Evolutionary conservation across 2,888 invertebrate genomes (phyloP).

Genomic region (Eristalis arbustorum): DNA sequence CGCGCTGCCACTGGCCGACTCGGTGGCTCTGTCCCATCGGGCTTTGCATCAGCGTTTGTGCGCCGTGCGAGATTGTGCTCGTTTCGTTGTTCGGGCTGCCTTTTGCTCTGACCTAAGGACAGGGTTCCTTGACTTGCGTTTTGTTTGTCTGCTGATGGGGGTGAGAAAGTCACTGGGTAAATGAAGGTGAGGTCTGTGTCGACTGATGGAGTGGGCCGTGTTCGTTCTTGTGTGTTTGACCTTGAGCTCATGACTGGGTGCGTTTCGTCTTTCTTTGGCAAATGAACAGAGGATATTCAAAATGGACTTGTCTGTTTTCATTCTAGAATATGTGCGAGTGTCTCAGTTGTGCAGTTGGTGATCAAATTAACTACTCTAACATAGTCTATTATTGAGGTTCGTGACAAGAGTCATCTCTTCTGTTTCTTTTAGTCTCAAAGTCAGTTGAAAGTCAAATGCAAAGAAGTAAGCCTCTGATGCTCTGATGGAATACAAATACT

Average conservation of each 20-base stretch:
- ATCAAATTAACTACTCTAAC: too few relatives aligned
- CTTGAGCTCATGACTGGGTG: not conserved
- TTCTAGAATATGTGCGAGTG: too few relatives aligned
- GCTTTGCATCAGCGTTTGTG: not conserved
- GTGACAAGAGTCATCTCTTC: too few relatives aligned
- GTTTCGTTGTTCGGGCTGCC: constrained; percentile 14
- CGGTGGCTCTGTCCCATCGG: not conserved
- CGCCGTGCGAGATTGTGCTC: constrained; percentile 9
- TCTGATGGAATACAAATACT: too few relatives aligned
- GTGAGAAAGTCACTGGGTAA: not conserved
- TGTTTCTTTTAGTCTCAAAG: too few relatives aligned
- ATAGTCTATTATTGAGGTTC: too few relatives aligned
- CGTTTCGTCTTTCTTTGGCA: not conserved
- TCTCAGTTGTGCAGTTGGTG: too few relatives aligned
- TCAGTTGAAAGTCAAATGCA: too few relatives aligned
- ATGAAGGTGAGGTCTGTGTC: not conserved
- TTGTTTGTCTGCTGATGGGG: constrained; percentile 16
- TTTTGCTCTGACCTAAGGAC: constrained; percentile 40
- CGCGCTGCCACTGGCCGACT: not conserved
- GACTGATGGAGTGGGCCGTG: not conserved
- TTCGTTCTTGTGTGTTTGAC: not conserved
- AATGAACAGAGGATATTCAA: not conserved
- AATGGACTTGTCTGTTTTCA: too few relatives aligned
- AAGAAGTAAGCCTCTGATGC: too few relatives aligned
- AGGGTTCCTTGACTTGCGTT: constrained; percentile 51